Conservation (phyloP, 1,140 invertebrate species). For the Drosophila arawakana region DNA sequence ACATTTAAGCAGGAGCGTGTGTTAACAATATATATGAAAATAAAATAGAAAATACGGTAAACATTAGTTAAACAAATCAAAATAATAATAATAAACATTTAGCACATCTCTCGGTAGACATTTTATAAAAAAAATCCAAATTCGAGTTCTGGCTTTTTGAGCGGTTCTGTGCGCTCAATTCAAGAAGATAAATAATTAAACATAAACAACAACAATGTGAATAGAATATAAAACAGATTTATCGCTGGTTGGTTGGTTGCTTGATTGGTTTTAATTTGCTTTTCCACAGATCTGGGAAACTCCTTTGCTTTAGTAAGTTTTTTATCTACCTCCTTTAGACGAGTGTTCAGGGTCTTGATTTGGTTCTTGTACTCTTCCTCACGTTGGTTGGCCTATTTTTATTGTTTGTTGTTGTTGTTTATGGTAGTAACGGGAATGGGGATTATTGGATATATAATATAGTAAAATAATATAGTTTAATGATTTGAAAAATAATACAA, state of each 20-base stretch:
- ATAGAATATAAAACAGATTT: conserved; percentile 22
- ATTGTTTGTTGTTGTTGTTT: conserved; percentile 76
- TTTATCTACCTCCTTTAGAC: conserved; percentile 97
- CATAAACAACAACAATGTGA: conserved; percentile 74
- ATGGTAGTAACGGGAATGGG: conserved; percentile 27
- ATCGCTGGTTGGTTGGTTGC: conserved; percentile 53
- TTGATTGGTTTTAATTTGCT: conserved; percentile 42
- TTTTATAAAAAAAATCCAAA: conserved; percentile 64
- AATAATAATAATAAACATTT: conserved; percentile 17
- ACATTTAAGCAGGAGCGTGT: conserved; percentile 48
- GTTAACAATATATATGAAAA: conserved; percentile 63
- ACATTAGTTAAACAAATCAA: conserved; percentile 50
- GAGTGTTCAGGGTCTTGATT: conserved; percentile 99
- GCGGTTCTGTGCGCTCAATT: conserved; percentile 44
- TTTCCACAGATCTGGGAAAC: conserved; percentile 65
- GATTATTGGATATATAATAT: conserved; percentile 44
- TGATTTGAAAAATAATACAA: conserved; percentile 16
- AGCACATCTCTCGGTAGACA: conserved; percentile 79
- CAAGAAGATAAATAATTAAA: conserved; percentile 35
- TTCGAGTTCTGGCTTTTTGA: conserved; percentile 12
- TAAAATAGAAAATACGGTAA: conserved; percentile 67
- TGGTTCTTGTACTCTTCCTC: conserved; percentile 99
- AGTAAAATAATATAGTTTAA: conserved; percentile 26
- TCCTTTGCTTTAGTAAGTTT: conserved; percentile 44
- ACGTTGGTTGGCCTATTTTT: conserved; percentile 97